Base-by-base conservation (phyloP, 2,888 invertebrate genomes). In the Mongoloraphidia duomilia region DNA sequence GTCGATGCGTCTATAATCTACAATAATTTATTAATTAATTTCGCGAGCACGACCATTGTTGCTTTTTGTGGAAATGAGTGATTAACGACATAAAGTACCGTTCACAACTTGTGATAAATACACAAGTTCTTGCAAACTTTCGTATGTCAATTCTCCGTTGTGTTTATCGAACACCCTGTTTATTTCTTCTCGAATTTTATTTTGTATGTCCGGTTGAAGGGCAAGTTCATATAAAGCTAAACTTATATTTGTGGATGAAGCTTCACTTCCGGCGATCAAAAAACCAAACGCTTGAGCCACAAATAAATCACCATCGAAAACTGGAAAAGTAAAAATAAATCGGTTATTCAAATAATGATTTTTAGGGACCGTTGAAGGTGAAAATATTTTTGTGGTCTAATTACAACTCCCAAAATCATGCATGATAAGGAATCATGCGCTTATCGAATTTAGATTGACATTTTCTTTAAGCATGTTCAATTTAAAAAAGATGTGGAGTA, bases 221-320 rank as follows among this genome's bases (percentile, higher is more conserved):
- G 74, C 70, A 4, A 77, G 55, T 49, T 70, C 66, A 54, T 71
- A 73, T 0, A 68, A 57, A 1, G 68, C 58, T 48, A 69, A 71
- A 8, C 65, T 63, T 37, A 74, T 57, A 0, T 69, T 63, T 1
- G 69, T 65, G 17, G 72, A 70, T 0, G 73, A 71, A 1, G 75
- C 75, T 56, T 75, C 74, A 54, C 68, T 72, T 2, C 74, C 75
- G 26, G 74, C 75, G 2, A 69, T 52, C 54, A 72, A 73, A 55
- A 76, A 74, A 2, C 73, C 66, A 1, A 72, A 58, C 1, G 69
- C 64, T 50, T 73, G 71, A 0, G 73, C 62, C 0, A 64, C 56
- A 52, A 73, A 59, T 48, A 57, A 57, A 1, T 64, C 57, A 3
- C 61, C 61, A 43, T 68, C 60, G 12, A 60, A 55, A 14, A 50